Base-by-base conservation (phyloP, 2,113 vertebrate species). In the Ctenodactylus gundi region DNA sequence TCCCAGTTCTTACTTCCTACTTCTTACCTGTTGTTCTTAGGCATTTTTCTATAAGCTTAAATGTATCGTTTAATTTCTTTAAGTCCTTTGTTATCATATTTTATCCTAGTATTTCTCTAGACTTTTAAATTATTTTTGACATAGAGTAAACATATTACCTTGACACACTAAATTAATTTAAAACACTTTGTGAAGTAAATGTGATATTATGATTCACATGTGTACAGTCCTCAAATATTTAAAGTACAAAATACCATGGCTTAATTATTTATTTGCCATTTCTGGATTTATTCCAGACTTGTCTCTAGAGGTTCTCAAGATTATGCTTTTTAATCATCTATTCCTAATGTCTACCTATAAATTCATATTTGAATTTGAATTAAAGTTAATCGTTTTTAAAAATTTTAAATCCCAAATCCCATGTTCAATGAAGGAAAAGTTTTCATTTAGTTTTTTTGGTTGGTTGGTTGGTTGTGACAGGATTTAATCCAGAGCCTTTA, bases 261-360 rank as follows among this genome's bases (percentile, higher is more conserved):
- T 94, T 58, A 81, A 53, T 90, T 84, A 12, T 76, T 95, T 83
- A 13, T 91, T 76, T 81, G 29, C 58, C 34, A 23, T 85, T 60
- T 80, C 34, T 93, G 34, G 39, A 81, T 60, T 81, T 10, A 75
- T 76, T 76, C 25, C 15, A 81, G 21, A 17, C 23, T 87, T 92
- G n/a, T n/a, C 4, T 70, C 5, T 83, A 57, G 34, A 84, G n/a
- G n/a, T 51, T 87, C 64, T n/a, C 6, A 68, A 55, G 93, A 81
- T 90, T 85, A 25, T 96, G 82, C n/a, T 92, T 90, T 90, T 91
- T 65, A 80, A 70, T 36, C 39, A 51, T 89, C 17, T 90, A 84
- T 87, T 94, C 80, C 46, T 70, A 72, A 91, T 20, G 15, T n/a
- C 72, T 72, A 29, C 46, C 20, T 75, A 84, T 70, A 93, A 85